These are phyloP conservation scores for Bucorvus abyssinicus DNA, from an alignment of 2,797 vertebrate genomes.

Conservation along the genomic window DNA sequence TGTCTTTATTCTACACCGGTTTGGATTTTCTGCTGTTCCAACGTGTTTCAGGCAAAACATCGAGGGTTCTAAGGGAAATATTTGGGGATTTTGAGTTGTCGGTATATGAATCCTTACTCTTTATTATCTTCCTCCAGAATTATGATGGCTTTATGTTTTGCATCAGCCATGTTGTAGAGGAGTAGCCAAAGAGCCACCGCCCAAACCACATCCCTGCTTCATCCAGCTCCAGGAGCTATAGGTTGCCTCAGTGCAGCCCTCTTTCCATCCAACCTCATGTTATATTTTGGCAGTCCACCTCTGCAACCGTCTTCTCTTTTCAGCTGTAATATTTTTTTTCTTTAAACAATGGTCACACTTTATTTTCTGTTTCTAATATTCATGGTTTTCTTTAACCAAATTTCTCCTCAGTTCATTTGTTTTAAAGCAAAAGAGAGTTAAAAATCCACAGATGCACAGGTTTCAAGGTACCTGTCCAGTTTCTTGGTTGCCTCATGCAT, in stretches of 20 bases:
- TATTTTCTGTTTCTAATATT: background rate
- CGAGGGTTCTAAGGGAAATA: background rate
- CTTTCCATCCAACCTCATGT: background rate
- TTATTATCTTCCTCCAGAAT: background rate
- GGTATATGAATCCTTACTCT: background rate
- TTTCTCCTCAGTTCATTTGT: background rate
- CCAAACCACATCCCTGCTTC: background rate
- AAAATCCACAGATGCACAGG: background rate
- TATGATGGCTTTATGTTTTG: background rate
- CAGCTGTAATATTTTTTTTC: background rate
- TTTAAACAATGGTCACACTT: background rate
- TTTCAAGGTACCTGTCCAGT: background rate
- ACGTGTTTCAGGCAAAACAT: background rate
- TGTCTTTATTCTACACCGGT: background rate
- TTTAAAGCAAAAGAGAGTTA: background rate
- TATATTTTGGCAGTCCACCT: background rate
- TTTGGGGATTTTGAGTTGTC: background rate
- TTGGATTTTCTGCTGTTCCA: background rate
- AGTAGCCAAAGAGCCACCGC: background rate
- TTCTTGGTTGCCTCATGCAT: background rate
- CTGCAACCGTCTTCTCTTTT: background rate
- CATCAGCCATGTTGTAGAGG: background rate
- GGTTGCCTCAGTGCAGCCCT: background rate
- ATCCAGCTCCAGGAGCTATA: accelerated
- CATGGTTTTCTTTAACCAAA: too few species aligned